Conservation (phyloP, 2,797 vertebrate genomes). For the Tragopan temminckii region DNA sequence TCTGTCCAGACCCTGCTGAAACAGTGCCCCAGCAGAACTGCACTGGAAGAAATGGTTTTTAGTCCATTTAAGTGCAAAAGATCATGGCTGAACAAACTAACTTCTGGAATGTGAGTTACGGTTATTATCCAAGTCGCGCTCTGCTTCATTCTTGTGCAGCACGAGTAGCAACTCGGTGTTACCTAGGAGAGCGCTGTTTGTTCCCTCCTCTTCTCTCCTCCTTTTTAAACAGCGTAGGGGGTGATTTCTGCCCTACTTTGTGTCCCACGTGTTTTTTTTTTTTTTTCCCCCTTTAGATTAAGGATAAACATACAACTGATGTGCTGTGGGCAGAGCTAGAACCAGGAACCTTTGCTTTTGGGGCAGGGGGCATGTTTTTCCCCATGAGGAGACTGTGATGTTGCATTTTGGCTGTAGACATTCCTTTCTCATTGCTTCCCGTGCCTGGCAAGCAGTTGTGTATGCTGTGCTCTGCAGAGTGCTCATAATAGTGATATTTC, state of each 20-base stretch:
- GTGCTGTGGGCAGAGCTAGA: neutral
- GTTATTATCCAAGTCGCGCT: neutral
- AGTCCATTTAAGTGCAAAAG: neutral
- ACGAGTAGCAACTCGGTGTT: neutral
- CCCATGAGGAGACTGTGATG: neutral
- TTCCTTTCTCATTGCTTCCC: neutral
- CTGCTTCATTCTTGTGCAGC: conserved; percentile 28
- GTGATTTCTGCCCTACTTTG: neutral
- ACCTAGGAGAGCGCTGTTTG: conserved; percentile 16
- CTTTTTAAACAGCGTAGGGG: neutral
- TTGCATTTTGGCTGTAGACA: neutral
- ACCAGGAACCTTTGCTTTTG: neutral
- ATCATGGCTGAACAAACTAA: conserved; percentile 35
- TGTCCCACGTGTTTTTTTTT: neutral
- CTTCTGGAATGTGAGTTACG: conserved; percentile 24
- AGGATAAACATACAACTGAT: neutral
- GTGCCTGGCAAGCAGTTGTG: neutral
- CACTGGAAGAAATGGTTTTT: neutral
- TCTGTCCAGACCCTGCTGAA: neutral
- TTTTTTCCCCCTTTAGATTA: neutral
- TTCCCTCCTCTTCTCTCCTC: neutral
- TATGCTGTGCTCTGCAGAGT: neutral
- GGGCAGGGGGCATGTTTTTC: neutral
- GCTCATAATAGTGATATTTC: neutral
- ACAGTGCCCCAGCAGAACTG: neutral